These are phyloP conservation scores for Kryptolebias ocellatus DNA, from an alignment of 2,797 vertebrate genomes.

Conservation along the genomic window DNA sequence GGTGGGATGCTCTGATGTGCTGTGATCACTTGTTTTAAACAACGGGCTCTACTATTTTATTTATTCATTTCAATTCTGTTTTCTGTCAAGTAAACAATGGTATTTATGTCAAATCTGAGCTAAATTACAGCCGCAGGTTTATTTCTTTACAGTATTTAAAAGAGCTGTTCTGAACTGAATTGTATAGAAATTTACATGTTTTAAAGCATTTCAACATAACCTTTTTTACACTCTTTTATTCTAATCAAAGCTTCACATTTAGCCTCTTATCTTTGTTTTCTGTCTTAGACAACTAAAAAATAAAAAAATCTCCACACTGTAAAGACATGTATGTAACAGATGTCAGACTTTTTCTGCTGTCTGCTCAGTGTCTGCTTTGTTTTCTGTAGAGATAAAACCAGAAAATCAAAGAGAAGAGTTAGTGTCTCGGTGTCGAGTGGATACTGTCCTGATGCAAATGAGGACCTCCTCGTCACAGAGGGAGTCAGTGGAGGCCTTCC, in stretches of 20 bases:
- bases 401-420: background rate
- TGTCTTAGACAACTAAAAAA: background rate
- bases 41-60: too few relatives aligned
- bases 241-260: too few relatives aligned
- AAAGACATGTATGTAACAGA: background rate
- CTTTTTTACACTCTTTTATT: too few relatives aligned
- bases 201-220: too few relatives aligned
- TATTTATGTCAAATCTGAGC: too few relatives aligned
- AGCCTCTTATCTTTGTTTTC: background rate
- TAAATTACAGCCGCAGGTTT: too few relatives aligned
- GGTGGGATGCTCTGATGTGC: too few relatives aligned
- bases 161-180: too few relatives aligned
- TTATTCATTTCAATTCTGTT: too few relatives aligned
- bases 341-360: background rate
- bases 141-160: too few relatives aligned
- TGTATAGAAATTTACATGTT: background rate
- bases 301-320: background rate
- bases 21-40: too few relatives aligned
- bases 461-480: background rate
- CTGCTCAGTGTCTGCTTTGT: background rate
- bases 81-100: too few relatives aligned
- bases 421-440: constrained; percentile 52
- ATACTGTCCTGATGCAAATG: constrained; percentile 52
- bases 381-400: constrained; percentile 14
- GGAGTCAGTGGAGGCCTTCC: constrained; percentile 1